phyloP scores from a whole-genome alignment of 2,113 vertebrate species.

The Herpailurus yagouaroundi region DNA sequence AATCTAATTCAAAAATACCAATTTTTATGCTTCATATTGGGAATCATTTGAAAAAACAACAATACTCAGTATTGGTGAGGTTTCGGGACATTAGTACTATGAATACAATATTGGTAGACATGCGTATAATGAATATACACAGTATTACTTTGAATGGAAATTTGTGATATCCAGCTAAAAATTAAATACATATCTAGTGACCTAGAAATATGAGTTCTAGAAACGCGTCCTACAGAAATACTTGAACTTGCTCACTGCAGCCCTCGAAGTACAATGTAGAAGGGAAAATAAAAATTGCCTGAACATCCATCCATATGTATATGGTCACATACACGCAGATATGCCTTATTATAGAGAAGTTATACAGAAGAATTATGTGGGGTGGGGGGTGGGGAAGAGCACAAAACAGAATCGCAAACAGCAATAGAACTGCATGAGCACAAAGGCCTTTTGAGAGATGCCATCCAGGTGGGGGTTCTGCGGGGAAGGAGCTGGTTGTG shows the following conservation, averaged over 20 bases:
- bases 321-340: too few species aligned
- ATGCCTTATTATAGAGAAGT: rapidly evolving
- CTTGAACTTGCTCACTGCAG: neutral
- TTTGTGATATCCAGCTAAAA: neutral
- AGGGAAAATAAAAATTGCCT: neutral
- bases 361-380: neutral
- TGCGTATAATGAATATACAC: neutral
- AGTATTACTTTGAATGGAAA: neutral
- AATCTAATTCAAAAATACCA: neutral
- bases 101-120: neutral
- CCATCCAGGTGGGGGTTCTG: neutral
- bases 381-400: neutral
- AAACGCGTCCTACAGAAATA: neutral
- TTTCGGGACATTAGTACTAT: neutral
- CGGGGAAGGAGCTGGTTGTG: too few species aligned
- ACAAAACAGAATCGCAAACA: neutral
- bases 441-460: neutral
- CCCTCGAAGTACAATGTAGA: rapidly evolving
- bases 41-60: neutral
- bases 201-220: neutral
- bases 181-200: neutral
- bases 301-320: too few species aligned
- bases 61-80: neutral
- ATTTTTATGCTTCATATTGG: neutral
- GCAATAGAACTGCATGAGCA: neutral